A percentile compares a stretch with the other conserved stretches of the same genome.
Evolutionary conservation across 1,140 invertebrate species (phyloP).

Genomic region (Colletes gigas): DNA sequence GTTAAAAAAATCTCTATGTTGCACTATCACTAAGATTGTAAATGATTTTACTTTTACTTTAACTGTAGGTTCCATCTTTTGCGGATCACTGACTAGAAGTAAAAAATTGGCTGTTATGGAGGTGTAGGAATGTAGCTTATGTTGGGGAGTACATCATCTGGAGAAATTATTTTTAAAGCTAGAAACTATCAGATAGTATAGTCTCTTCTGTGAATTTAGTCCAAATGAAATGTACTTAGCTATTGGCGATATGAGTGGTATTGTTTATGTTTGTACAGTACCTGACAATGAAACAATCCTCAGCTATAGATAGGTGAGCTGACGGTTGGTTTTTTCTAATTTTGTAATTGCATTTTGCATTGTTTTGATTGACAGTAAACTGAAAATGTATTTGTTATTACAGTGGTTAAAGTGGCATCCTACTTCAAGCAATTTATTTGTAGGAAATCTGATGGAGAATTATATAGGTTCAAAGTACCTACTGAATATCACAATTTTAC

Average conservation of each 20-base stretch:
- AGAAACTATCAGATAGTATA: constrained; percentile 93
- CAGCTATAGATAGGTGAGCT: constrained; percentile 85
- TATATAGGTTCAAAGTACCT: constrained; percentile 94
- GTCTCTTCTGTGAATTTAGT: constrained; percentile 90
- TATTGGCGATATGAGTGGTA: constrained; percentile 91
- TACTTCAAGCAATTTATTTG: constrained; percentile 87
- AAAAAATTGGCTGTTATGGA: constrained; percentile 87
- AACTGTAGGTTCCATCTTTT: constrained; percentile 85
- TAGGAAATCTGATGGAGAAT: constrained; percentile 87
- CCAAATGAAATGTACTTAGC: constrained; percentile 89
- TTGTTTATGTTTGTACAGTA: constrained; percentile 89
- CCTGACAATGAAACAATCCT: constrained; percentile 82
- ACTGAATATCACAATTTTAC: constrained; percentile 91
- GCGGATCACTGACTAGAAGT: constrained; percentile 84
- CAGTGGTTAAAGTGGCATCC: constrained; percentile 94
- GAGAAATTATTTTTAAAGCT: constrained; percentile 87
- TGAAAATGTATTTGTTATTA: constrained; percentile 47
- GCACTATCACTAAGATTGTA: not conserved
- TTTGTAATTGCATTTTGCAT: not conserved
- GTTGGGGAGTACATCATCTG: constrained; percentile 89
- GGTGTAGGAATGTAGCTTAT: constrained; percentile 93
- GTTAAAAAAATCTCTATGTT: constrained; percentile 27
- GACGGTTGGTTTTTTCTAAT: constrained; percentile 77
- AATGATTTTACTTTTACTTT: not conserved
- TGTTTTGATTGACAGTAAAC: too few species aligned